These are phyloP conservation scores for Brenthis hecate DNA, from an alignment of 2,888 invertebrate genomes.

Conservation along the genomic window DNA sequence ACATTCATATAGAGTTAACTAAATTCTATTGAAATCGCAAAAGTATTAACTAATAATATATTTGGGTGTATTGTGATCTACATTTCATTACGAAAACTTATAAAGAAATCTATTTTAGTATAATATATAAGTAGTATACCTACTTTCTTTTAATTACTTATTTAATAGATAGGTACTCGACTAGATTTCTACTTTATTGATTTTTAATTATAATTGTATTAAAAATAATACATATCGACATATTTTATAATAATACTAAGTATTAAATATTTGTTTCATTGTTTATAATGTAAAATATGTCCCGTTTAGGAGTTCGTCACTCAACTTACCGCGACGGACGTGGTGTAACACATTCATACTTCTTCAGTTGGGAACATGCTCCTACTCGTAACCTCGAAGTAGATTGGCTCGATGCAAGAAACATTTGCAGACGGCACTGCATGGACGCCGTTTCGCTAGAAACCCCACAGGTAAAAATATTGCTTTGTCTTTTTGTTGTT, in stretches of 20 bases:
- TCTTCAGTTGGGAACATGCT: constrained; percentile 95
- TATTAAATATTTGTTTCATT: background rate
- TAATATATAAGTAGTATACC: too few relatives aligned
- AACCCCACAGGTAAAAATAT: constrained; percentile 86
- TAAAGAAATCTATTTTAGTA: too few relatives aligned
- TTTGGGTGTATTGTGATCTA: too few relatives aligned
- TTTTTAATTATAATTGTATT: too few relatives aligned
- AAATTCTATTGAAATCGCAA: too few relatives aligned
- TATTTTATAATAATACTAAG: background rate
- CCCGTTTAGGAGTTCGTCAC: constrained; percentile 88
- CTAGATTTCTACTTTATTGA: too few relatives aligned
- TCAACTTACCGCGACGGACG: constrained; percentile 93
- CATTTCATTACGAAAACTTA: too few relatives aligned
- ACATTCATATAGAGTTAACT: too few relatives aligned
- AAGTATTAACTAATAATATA: too few relatives aligned
- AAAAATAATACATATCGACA: too few relatives aligned
- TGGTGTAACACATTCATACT: constrained; percentile 94
- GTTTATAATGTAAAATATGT: background rate
- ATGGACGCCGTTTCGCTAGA: constrained; percentile 96
- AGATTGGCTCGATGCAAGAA: constrained; percentile 95
- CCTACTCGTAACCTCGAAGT: constrained; percentile 92
- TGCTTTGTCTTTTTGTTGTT: background rate
- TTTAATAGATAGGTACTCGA: too few relatives aligned
- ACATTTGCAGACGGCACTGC: constrained; percentile 95
- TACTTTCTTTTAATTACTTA: too few relatives aligned